Evolutionary conservation across 2,888 invertebrate species (phyloP).

Genomic region (Mermis nigrescens): DNA sequence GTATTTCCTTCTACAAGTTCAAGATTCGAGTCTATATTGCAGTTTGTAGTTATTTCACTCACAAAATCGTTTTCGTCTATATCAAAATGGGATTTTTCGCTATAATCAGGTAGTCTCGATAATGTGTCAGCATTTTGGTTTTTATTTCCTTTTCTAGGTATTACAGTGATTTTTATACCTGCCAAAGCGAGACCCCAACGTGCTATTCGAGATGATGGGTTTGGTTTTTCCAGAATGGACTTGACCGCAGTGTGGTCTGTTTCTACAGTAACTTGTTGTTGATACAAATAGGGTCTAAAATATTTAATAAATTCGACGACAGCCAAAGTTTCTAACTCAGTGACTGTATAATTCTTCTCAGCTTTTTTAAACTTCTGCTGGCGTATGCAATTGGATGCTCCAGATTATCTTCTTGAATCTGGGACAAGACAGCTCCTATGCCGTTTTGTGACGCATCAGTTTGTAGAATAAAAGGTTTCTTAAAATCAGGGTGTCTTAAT

Average conservation of each 20-base stretch:
- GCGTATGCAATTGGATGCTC: constrained; percentile 1
- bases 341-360: constrained; percentile 1
- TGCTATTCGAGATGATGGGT: background rate
- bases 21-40: too few relatives aligned
- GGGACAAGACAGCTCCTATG: constrained; percentile 20
- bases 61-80: background rate
- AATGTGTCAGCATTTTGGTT: background rate
- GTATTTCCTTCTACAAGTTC: too few relatives aligned
- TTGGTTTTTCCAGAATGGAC: background rate
- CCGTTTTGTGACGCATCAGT: constrained; percentile 27
- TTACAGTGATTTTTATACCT: background rate
- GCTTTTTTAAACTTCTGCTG: background rate
- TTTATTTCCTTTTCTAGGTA: background rate
- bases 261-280: background rate
- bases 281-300: background rate
- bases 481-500: constrained; percentile 5
- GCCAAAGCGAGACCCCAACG: background rate
- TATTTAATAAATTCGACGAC: background rate
- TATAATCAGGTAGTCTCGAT: constrained; percentile 14
- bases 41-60: too few relatives aligned
- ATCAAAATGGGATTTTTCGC: background rate
- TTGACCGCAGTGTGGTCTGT: constrained; percentile 3
- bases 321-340: constrained; percentile 4
- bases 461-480: background rate
- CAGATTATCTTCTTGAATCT: background rate